Evolutionary conservation across 2,888 invertebrate genomes (phyloP).

Genomic region (Sinopyrophorus schimmeli): DNA sequence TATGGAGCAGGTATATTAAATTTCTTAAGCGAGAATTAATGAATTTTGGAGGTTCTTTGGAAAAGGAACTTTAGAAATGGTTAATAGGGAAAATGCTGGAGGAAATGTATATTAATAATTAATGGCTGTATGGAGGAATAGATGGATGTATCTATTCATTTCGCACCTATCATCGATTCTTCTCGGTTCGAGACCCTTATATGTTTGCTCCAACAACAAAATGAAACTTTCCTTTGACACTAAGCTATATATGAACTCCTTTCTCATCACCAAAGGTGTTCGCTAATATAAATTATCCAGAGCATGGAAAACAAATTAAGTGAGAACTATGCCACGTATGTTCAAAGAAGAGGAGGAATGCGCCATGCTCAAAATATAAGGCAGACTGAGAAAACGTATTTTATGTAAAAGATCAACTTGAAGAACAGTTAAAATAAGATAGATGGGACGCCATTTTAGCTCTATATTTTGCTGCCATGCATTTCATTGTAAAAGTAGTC

Average conservation of each 20-base stretch:
- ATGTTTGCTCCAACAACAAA: constrained; percentile 49
- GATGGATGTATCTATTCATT: constrained; percentile 5
- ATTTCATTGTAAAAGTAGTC: constrained; percentile 50
- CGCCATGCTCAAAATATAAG: constrained; percentile 8
- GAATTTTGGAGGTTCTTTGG: too few relatives aligned
- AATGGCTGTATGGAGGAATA: constrained; percentile 1
- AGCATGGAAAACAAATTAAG: constrained; percentile 51
- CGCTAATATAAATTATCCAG: constrained; percentile 54
- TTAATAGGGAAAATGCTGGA: too few relatives aligned
- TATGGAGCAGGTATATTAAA: too few relatives aligned
- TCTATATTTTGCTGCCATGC: constrained; percentile 51
- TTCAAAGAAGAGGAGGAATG: constrained; percentile 16
- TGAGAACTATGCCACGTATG: constrained; percentile 23
- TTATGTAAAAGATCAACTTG: constrained; percentile 47
- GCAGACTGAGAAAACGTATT: constrained; percentile 25
- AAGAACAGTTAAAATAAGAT: constrained; percentile 53
- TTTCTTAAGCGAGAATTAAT: too few relatives aligned
- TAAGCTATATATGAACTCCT: constrained; percentile 49
- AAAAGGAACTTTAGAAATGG: too few relatives aligned
- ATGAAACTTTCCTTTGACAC: constrained; percentile 56
- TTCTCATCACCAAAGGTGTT: constrained; percentile 52
- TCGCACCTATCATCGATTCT: constrained; percentile 19
- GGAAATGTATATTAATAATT: constrained; percentile 1
- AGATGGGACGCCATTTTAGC: constrained; percentile 53
- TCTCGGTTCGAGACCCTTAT: constrained; percentile 42